Conservation (phyloP, 2,113 vertebrate genomes). For the Pterocles orientalis region DNA sequence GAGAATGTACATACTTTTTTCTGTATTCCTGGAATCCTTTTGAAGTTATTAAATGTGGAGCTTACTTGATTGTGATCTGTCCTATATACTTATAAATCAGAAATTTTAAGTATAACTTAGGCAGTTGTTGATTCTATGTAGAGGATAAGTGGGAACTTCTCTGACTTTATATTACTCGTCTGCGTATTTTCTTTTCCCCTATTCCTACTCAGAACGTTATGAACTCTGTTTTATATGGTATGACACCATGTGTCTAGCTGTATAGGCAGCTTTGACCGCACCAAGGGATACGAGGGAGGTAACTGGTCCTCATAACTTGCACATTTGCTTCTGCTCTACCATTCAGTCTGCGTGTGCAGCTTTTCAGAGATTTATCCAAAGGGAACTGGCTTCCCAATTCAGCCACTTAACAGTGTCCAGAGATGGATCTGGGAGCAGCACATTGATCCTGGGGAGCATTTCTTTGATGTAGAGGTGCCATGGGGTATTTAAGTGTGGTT, state of each 20-base stretch:
- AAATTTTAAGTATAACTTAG: not conserved
- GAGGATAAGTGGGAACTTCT: not conserved
- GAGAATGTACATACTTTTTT: not conserved
- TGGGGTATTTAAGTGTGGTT: not conserved
- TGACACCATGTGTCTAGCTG: not conserved
- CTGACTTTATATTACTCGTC: not conserved
- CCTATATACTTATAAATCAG: not conserved
- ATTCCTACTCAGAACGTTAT: not conserved
- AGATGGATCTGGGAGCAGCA: not conserved
- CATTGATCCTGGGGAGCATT: not conserved
- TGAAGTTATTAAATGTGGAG: not conserved
- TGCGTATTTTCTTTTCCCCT: not conserved
- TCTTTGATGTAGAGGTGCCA: not conserved
- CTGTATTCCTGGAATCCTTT: not conserved
- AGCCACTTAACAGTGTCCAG: not conserved
- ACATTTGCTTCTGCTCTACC: not conserved
- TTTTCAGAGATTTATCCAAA: not conserved
- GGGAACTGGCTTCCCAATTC: not conserved
- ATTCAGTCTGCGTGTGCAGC: not conserved
- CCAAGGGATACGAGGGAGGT: not conserved
- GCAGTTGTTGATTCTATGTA: not conserved
- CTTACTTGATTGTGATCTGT: not conserved
- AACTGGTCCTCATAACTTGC: not conserved
- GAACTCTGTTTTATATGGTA: not conserved
- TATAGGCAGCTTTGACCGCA: not conserved